phyloP scores from a whole-genome alignment of 2,797 vertebrate genomes.

The Schizopygopsis malacanthus region DNA sequence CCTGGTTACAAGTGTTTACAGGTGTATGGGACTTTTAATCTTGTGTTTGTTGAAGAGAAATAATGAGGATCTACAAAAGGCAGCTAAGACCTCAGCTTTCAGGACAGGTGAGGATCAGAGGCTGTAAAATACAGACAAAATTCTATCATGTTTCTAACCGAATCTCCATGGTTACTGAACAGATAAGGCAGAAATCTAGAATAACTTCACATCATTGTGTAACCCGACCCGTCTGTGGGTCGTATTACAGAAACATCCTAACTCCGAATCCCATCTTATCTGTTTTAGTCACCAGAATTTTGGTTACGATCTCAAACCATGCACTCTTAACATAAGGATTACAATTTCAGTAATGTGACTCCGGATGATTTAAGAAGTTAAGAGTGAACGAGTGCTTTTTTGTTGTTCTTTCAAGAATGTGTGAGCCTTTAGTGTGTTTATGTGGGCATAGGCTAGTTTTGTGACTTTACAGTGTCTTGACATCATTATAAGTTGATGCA shows the following conservation, averaged over 20 bases:
- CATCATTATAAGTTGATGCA: neutral
- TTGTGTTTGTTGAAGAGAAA: slow-evolving; percentile 36
- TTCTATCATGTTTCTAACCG: neutral
- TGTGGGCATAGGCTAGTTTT: neutral
- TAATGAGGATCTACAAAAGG: slow-evolving; percentile 28
- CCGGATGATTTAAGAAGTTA: neutral
- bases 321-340: neutral
- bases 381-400: neutral
- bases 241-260: slow-evolving; percentile 12
- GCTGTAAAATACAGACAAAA: neutral
- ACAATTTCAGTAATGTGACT: neutral
- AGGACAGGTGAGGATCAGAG: slow-evolving; percentile 42
- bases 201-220: slow-evolving; percentile 5
- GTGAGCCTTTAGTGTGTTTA: neutral
- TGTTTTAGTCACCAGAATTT: neutral
- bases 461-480: neutral
- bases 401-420: neutral
- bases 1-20: neutral
- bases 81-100: slow-evolving; percentile 41
- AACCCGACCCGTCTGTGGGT: neutral
- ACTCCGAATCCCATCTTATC: neutral
- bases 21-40: slow-evolving; percentile 1
- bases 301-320: neutral
- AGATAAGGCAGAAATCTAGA: slow-evolving; percentile 10
- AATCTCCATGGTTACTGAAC: slow-evolving; percentile 12